Evolutionary conservation across 1,140 invertebrate genomes (phyloP), one percentile per base, ranked within the genome.

Genomic region (Lepeophtheirus salmonis): DNA sequence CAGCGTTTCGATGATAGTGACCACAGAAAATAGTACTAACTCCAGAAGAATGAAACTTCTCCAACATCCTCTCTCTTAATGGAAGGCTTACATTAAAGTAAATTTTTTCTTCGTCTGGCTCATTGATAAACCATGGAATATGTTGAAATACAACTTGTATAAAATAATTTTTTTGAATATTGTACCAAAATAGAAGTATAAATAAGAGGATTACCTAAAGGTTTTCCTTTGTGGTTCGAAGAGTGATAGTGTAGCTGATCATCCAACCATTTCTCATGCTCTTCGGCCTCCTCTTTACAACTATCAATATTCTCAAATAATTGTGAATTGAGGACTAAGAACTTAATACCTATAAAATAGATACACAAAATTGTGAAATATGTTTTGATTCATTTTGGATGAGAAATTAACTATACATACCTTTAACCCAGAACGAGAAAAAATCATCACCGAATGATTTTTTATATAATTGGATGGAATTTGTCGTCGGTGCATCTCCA

Each of bases 1-100:
- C 72, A n/a, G 65, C 71, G 65, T 79, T 79, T n/a, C 68, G 65
- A 66, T 79, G 77, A 65, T 72, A 76, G 68, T 78, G 77, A 1
- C 77, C 77, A 66, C 73, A 75, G 68, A 79, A 79, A 24, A 77
- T 69, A 56, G 72, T 68, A n/a, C 67, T 62, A 6, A 78, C 70
- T 54, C 75, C 75, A 21, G 71, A 68, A 41, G 65, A 57, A 52
- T 67, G 21, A 17, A 78, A 69, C 64, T 74, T 75, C 18, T 71
- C 67, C 30, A 78, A 63, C 68, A 75, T 67, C 51, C 65, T 63
- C 16, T 66, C 62, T 22, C 76, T 68, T 2, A 70, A 48, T 18
- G 66, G 53, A 24, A 64, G 55, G 0, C 67, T 65, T 53, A 78
- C 67, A 62, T 73, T 75, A 66, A 76, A 77, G 64, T 76, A 75